A percentile compares a stretch with the other conserved stretches of the same genome.
phyloP scores from a whole-genome alignment of 1,140 invertebrate genomes.

The Drosophila nannoptera region DNA sequence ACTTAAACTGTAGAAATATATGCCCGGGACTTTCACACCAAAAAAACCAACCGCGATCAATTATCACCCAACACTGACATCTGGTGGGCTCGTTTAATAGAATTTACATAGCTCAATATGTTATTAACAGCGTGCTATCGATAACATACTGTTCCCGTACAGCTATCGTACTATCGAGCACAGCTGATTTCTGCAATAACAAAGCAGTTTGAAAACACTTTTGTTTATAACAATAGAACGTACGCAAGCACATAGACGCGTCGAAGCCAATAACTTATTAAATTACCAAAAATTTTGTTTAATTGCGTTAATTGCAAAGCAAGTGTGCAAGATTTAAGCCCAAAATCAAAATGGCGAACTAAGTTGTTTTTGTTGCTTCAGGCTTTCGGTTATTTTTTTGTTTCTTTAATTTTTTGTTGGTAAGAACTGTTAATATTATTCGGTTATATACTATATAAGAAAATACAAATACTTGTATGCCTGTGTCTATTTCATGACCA shows the following conservation, averaged over 20 bases:
- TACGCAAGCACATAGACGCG: conserved; percentile 15
- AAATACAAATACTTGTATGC: not conserved
- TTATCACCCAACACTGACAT: conserved; percentile 5
- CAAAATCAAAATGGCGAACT: conserved; percentile 52
- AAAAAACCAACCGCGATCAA: conserved; percentile 15
- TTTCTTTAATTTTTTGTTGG: conserved; percentile 5
- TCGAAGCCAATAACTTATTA: not conserved
- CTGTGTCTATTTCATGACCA: conserved; percentile 10
- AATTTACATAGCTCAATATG: not conserved
- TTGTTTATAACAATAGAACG: conserved; percentile 52
- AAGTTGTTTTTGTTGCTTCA: conserved; percentile 35
- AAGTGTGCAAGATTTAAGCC: conserved; percentile 6
- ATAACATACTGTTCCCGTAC: conserved; percentile 5
- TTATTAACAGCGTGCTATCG: conserved; percentile 4
- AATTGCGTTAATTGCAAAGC: conserved; percentile 17
- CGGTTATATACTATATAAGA: conserved; percentile 16
- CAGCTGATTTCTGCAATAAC: conserved; percentile 51
- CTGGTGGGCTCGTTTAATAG: not conserved
- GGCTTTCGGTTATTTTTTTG: conserved; percentile 24
- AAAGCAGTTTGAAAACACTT: conserved; percentile 34
- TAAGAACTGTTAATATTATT: conserved; percentile 22
- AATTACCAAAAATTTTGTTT: conserved; percentile 11
- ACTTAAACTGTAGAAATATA: conserved; percentile 4
- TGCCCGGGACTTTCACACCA: not conserved
- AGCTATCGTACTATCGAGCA: conserved; percentile 4